These are phyloP conservation scores for Vulpes ferrilata DNA, from an alignment of 2,113 vertebrate genomes.

Conservation along the genomic window DNA sequence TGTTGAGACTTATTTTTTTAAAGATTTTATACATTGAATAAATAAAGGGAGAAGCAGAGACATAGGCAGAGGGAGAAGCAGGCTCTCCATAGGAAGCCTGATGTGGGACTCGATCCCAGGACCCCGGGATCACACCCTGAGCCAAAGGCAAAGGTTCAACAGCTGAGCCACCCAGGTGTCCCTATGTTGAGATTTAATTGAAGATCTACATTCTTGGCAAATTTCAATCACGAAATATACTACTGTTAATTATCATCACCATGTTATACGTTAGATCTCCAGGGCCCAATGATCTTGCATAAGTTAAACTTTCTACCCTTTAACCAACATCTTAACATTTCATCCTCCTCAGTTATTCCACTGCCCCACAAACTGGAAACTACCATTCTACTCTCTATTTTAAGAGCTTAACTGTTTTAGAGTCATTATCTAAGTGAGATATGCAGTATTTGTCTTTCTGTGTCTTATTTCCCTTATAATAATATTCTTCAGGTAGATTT, in stretches of 20 bases:
- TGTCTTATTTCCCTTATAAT: background rate
- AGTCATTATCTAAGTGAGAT: background rate
- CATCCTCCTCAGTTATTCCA: background rate
- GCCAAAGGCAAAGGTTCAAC: no score
- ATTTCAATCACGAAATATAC: background rate
- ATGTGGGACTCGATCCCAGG: no score
- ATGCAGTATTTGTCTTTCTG: background rate
- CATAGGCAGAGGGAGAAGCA: no score
- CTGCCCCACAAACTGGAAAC: background rate
- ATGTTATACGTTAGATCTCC: background rate
- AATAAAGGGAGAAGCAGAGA: no score
- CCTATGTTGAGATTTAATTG: background rate
- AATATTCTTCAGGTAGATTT: background rate
- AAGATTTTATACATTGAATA: no score
- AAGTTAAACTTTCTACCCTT: background rate
- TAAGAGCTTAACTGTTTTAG: background rate
- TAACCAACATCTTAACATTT: background rate
- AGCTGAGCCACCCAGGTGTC: no score
- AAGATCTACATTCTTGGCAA: background rate
- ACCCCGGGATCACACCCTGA: no score
- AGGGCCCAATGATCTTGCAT: background rate
- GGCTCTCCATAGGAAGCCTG: no score
- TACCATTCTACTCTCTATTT: background rate
- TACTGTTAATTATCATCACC: background rate
- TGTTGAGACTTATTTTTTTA: background rate